Conservation (phyloP, 2,888 invertebrate species). For the Drosophila silvestris region DNA sequence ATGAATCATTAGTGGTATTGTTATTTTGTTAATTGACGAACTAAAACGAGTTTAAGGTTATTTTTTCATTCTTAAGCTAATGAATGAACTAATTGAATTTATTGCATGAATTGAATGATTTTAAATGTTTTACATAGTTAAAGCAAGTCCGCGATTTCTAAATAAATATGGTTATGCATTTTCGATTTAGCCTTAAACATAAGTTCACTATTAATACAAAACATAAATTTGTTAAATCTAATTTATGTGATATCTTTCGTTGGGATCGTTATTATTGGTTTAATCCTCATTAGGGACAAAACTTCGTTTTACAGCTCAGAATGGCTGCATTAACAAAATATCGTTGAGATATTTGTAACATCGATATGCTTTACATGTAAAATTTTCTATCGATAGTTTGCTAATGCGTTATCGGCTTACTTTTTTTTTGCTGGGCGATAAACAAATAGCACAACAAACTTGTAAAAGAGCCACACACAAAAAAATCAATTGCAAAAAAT, state of each 20-base stretch:
- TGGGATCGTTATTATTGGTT: neutral
- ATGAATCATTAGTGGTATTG: slow-evolving; percentile 14
- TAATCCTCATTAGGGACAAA: neutral
- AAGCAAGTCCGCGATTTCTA: slow-evolving; percentile 18
- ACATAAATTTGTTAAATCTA: neutral
- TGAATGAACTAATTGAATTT: neutral
- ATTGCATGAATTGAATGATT: slow-evolving; percentile 19
- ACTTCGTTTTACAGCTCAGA: neutral
- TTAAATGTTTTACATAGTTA: slow-evolving; percentile 38
- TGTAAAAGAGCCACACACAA: slow-evolving; percentile 44
- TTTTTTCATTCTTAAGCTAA: neutral
- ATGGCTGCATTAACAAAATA: neutral
- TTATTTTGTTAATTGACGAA: slow-evolving; percentile 12
- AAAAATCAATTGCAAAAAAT: slow-evolving; percentile 54
- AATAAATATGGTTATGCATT: slow-evolving; percentile 35
- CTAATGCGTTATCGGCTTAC: slow-evolving; percentile 6
- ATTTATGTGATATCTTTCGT: neutral
- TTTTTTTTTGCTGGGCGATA: slow-evolving; percentile 41
- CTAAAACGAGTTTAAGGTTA: neutral
- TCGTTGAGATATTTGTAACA: neutral
- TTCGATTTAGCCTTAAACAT: neutral
- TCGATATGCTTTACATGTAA: neutral
- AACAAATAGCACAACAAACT: slow-evolving; percentile 64
- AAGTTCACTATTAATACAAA: neutral
- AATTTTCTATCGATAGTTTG: slow-evolving; percentile 13